These are phyloP conservation scores for Aphidius colemani DNA, from an alignment of 2,888 invertebrate genomes.

Conservation along the genomic window DNA sequence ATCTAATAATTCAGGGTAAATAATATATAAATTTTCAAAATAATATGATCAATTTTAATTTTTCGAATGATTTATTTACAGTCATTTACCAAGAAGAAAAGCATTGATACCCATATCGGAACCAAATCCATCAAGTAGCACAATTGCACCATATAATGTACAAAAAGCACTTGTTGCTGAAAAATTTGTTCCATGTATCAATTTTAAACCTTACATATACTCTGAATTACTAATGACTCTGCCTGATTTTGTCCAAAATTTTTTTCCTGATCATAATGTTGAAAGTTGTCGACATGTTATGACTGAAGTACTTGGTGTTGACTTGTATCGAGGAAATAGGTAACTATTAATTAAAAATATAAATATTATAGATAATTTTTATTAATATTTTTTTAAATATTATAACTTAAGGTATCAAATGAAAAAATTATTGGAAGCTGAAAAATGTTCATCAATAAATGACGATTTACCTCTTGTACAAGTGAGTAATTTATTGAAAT, in stretches of 20 bases:
- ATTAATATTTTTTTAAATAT: neutral
- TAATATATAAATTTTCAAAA: too few species aligned
- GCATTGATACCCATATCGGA: conserved; percentile 75
- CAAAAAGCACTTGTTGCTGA: conserved; percentile 82
- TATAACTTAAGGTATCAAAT: conserved; percentile 62
- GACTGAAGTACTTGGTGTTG: conserved; percentile 75
- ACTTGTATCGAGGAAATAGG: conserved; percentile 83
- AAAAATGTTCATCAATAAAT: conserved; percentile 72
- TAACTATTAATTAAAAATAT: conserved; percentile 61
- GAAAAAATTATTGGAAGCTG: conserved; percentile 75
- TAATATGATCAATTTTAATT: neutral
- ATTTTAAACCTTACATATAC: conserved; percentile 83
- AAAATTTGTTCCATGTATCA: conserved; percentile 83
- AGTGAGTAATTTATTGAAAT: conserved; percentile 81
- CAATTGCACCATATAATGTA: conserved; percentile 62
- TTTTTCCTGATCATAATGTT: conserved; percentile 78
- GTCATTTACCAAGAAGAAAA: conserved; percentile 61
- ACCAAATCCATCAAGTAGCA: conserved; percentile 65
- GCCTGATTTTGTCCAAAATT: conserved; percentile 78
- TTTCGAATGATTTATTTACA: conserved; percentile 24
- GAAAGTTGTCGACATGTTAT: conserved; percentile 79
- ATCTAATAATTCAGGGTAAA: conserved; percentile 49
- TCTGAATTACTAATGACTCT: conserved; percentile 82
- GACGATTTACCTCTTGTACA: conserved; percentile 80
- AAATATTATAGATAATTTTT: neutral